phyloP scores from a whole-genome alignment of 2,888 invertebrate species.

The Ferrisia virgata region DNA sequence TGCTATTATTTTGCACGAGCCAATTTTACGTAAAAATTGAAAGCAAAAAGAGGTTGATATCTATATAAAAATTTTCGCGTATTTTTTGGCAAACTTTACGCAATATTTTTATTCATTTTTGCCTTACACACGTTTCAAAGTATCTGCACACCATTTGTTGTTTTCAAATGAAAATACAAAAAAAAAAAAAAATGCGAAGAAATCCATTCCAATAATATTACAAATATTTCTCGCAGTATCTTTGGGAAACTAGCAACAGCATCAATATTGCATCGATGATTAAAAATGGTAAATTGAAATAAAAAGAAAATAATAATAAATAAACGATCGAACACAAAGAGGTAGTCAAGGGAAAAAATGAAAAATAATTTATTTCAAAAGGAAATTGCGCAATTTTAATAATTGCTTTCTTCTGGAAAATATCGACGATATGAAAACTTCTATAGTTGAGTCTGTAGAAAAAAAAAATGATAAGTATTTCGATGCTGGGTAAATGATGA shows the following conservation, averaged over 20 bases:
- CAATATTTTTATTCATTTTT: too few relatives aligned
- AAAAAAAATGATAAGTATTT: background rate
- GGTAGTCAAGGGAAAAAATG: background rate
- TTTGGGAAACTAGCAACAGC: background rate
- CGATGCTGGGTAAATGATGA: background rate
- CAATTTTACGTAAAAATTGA: too few relatives aligned
- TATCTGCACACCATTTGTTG: too few relatives aligned
- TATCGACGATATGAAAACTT: background rate
- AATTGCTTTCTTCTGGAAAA: background rate
- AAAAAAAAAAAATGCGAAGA: background rate
- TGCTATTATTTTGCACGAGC: too few relatives aligned
- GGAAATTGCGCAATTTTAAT: constrained; percentile 8
- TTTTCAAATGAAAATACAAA: too few relatives aligned
- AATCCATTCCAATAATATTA: background rate
- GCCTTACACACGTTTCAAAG: too few relatives aligned
- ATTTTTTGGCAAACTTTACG: too few relatives aligned
- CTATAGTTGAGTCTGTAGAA: background rate
- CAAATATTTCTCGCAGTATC: background rate
- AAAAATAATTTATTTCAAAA: background rate
- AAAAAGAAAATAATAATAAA: background rate
- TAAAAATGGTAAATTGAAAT: background rate
- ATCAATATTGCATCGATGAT: background rate
- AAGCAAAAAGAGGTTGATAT: too few relatives aligned
- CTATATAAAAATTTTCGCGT: too few relatives aligned
- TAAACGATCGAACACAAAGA: background rate